A percentile compares a stretch with the other conserved stretches of the same genome.
Evolutionary conservation across 2,797 vertebrate genomes (phyloP).

Genomic region (Gymnothorax javanicus): DNA sequence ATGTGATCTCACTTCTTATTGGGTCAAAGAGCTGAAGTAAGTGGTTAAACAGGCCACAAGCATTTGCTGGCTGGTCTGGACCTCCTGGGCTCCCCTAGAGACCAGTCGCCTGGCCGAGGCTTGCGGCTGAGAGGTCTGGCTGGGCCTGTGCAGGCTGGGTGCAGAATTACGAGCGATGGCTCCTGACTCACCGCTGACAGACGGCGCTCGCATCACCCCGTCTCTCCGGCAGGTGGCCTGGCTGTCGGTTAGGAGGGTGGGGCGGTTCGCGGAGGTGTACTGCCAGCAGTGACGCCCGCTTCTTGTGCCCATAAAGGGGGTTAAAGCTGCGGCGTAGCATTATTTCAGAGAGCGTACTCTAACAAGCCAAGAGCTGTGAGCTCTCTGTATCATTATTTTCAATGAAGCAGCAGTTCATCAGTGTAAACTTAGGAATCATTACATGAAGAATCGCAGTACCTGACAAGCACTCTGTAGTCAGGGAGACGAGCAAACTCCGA

Average conservation of each 20-base stretch:
- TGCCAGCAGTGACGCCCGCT: not conserved
- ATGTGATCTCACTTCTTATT: too few species aligned
- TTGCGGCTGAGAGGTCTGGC: not conserved
- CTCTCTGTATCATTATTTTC: not conserved
- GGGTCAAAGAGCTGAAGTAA: not conserved
- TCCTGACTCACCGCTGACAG: not conserved
- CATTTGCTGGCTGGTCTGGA: not conserved
- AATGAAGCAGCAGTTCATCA: constrained; percentile 49
- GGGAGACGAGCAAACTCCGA: not conserved
- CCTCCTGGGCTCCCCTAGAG: not conserved
- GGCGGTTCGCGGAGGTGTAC: not conserved
- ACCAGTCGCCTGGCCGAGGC: not conserved
- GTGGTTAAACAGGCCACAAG: not conserved
- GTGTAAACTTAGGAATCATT: constrained; percentile 66
- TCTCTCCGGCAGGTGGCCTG: not conserved
- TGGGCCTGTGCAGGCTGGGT: not conserved
- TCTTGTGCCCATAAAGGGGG: constrained; percentile 39
- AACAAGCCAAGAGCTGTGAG: constrained; percentile 12
- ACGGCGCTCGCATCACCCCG: not conserved
- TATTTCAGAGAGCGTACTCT: constrained; percentile 52
- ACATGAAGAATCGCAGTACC: not conserved
- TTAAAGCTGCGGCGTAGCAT: constrained; percentile 60
- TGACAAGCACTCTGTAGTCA: not conserved
- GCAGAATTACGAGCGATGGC: not conserved
- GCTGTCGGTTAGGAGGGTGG: not conserved